Base-by-base conservation (phyloP, 2,888 invertebrate genomes). In the Caradrina clavipalpis region DNA sequence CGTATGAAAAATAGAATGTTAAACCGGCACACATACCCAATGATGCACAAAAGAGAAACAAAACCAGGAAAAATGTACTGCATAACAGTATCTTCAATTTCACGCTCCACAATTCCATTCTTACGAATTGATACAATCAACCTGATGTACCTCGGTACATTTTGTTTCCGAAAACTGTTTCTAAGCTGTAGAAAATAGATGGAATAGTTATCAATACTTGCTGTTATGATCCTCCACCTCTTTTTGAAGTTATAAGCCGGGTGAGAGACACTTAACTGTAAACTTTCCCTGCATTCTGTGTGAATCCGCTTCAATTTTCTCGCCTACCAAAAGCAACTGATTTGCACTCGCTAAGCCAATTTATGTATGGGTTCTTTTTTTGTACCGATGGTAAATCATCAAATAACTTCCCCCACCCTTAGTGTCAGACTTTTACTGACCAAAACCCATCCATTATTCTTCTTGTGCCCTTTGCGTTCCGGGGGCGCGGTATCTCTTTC, bases 61-160 rank as follows among this genome's bases (percentile, higher is more conserved):
- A 79, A 82, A 84, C 77, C 77, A 78, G 78, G 74, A 85, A 83
- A 89, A 89, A 86, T 78, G 76, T 78, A 84, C 76, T 80, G 67
- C 75, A 82, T 77, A 86, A 84, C 81, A 78, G 82, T 86, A 86
- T 86, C 85, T 87, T 86, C 83, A 87, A 91, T 89, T 90, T 89
- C 88, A 90, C 86, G 89, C 85, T 85, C 78, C 72, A 77, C 76
- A 82, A 81, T 78, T 69, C 66, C 64, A 75, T 78, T 84, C 81
- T 77, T 78, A 75, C 64, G 59, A 64, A 80, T 73, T 73, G 64
- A 73, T 77, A 82, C 68, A 69, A 78, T 80, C 71, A 71, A 39
- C 3, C 10, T 39, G 63, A 56, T 66, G 66, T 66, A 51, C 42
- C 50, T 69, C 50, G 19, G 64, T 15, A 73, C 55, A 77, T 80